A percentile compares a stretch with the other conserved stretches of the same genome.
Evolutionary conservation across 2,113 vertebrate species (phyloP).

Genomic region (Dendrocopos noguchii): DNA sequence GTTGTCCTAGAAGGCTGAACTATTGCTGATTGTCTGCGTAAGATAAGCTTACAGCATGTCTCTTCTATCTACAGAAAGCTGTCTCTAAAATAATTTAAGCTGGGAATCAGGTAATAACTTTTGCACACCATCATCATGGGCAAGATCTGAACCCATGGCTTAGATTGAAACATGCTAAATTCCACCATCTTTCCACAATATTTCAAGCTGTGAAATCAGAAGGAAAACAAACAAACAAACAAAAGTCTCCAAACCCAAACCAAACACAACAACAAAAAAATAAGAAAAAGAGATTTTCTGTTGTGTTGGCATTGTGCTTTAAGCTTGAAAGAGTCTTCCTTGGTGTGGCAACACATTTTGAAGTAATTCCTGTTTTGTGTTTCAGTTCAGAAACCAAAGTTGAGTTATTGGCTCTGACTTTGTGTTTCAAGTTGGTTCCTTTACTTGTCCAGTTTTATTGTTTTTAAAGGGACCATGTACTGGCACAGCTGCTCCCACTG

Average conservation of each 20-base stretch:
- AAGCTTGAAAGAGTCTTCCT: background rate
- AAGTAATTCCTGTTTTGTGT: constrained; percentile 55
- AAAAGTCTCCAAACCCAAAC: too few species aligned
- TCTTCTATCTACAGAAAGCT: constrained; percentile 21
- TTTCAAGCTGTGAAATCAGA: background rate
- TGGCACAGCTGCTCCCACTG: constrained; percentile 2
- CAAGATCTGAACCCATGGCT: background rate
- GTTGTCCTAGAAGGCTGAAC: constrained; percentile 28
- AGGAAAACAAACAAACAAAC: background rate
- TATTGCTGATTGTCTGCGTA: constrained; percentile 48
- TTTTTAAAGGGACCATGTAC: background rate
- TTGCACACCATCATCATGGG: background rate
- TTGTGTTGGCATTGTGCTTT: background rate
- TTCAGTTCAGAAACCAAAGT: constrained; percentile 19
- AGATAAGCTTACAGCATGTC: constrained; percentile 38
- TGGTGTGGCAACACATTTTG: constrained; percentile 34
- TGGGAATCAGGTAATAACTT: constrained; percentile 32
- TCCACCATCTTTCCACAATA: background rate
- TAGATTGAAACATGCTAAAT: background rate
- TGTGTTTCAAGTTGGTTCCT: constrained; percentile 1
- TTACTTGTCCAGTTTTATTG: background rate
- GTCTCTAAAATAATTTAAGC: constrained; percentile 27
- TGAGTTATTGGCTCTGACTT: constrained; percentile 39
- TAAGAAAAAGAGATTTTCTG: background rate
- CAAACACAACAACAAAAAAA: background rate